Evolutionary conservation across 2,797 vertebrate genomes (phyloP).

Genomic region (Leontopithecus rosalia): DNA sequence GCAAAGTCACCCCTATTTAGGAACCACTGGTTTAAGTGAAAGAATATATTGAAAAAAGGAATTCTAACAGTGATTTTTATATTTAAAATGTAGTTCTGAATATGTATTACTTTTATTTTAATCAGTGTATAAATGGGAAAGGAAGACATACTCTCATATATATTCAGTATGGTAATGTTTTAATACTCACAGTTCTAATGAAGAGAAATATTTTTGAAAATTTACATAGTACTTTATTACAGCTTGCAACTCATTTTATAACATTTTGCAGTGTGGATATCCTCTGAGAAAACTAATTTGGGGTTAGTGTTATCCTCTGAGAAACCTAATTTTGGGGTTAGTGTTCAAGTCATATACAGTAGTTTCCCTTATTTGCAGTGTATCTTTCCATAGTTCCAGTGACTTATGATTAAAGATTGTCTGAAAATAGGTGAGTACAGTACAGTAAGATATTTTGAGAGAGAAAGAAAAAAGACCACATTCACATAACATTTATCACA

Average conservation of each 20-base stretch:
- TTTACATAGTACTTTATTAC: conserved; percentile 35
- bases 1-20: neutral
- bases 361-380: neutral
- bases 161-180: neutral
- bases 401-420: neutral
- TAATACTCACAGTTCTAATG: conserved; percentile 15
- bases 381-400: neutral
- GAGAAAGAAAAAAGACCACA: neutral
- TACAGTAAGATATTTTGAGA: neutral
- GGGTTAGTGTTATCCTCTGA: conserved; percentile 1
- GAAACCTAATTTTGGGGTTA: conserved; percentile 57
- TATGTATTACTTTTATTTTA: neutral
- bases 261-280: conserved; percentile 26
- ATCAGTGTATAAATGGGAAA: neutral
- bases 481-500: neutral
- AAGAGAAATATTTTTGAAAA: conserved; percentile 41
- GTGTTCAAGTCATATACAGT: neutral
- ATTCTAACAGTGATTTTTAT: neutral
- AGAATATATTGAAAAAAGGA: neutral
- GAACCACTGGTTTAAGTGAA: neutral
- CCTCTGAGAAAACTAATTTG: conserved; percentile 58
- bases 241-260: conserved; percentile 25
- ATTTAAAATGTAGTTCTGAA: neutral
- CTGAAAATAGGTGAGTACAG: neutral
- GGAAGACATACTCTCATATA: neutral